Conservation (phyloP, 2,113 vertebrate species). For the Probosciger aterrimus region DNA sequence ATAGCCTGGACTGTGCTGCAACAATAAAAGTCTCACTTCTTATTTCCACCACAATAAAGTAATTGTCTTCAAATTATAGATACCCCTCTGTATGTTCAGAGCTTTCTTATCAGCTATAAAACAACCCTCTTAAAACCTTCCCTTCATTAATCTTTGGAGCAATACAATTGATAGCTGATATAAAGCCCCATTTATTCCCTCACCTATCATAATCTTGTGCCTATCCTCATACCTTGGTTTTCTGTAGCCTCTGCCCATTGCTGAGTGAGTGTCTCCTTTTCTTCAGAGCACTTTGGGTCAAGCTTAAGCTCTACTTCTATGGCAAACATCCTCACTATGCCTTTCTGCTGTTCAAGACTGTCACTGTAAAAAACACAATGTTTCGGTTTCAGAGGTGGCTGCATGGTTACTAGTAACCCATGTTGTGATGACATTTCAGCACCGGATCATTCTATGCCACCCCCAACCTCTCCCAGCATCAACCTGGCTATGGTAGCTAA, state of each 20-base stretch:
- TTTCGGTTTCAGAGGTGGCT: background rate
- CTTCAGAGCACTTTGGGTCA: background rate
- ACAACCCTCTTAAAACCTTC: background rate
- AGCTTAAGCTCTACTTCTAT: background rate
- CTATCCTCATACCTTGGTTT: background rate
- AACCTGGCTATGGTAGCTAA: fast-evolving
- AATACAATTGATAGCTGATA: background rate
- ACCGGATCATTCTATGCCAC: background rate
- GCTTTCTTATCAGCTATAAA: background rate
- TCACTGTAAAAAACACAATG: background rate
- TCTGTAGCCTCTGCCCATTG: background rate
- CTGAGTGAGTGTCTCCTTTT: background rate
- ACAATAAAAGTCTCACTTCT: background rate
- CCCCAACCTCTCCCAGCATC: background rate
- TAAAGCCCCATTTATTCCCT: background rate
- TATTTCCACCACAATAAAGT: background rate
- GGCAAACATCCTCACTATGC: background rate
- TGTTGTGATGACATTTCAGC: background rate
- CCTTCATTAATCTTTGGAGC: background rate
- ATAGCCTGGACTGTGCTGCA: background rate
- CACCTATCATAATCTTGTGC: background rate
- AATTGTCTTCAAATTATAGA: background rate
- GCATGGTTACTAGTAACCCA: background rate
- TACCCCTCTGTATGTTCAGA: background rate
- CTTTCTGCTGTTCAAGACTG: background rate